These are phyloP conservation scores for Diphyllodes magnificus DNA, from an alignment of 2,113 vertebrate genomes.

Conservation along the genomic window DNA sequence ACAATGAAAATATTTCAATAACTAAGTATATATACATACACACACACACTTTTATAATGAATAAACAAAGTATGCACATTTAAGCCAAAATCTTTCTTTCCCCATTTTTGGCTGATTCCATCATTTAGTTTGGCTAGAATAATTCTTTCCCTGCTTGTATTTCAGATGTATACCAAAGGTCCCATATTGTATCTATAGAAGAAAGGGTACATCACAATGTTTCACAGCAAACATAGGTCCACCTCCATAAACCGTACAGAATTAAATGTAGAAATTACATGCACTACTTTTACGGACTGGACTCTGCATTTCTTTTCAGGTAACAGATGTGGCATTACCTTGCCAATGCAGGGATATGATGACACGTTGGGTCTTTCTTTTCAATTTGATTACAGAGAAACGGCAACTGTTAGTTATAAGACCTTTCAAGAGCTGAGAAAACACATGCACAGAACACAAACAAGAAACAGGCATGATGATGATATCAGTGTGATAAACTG, in stretches of 20 bases:
- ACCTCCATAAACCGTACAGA: not conserved
- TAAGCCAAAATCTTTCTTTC: not conserved
- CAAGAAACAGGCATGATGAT: slow-evolving; percentile 3
- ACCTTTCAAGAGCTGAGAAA: slow-evolving; percentile 24
- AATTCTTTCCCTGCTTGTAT: not conserved
- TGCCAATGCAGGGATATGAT: not conserved
- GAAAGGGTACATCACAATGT: not conserved
- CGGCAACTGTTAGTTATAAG: slow-evolving; percentile 6
- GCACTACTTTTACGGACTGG: not conserved
- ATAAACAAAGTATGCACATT: not conserved
- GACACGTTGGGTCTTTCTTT: not conserved
- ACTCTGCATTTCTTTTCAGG: not conserved
- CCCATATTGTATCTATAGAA: not conserved
- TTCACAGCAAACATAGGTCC: not conserved
- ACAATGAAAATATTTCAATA: slow-evolving; percentile 29
- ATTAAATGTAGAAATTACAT: slow-evolving; percentile 18
- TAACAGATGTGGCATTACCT: slow-evolving; percentile 6
- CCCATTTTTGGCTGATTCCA: not conserved
- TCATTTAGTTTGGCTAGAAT: not conserved
- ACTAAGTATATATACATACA: not conserved
- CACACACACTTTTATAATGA: not conserved
- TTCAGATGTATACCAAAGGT: not conserved
- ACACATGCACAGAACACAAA: not conserved
- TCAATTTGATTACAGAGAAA: slow-evolving; percentile 9
- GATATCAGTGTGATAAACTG: not conserved